Percentiles rank a stretch among this genome's conserved stretches.
phyloP scores from a whole-genome alignment of 2,888 invertebrate species.

The Acleris emargana region DNA sequence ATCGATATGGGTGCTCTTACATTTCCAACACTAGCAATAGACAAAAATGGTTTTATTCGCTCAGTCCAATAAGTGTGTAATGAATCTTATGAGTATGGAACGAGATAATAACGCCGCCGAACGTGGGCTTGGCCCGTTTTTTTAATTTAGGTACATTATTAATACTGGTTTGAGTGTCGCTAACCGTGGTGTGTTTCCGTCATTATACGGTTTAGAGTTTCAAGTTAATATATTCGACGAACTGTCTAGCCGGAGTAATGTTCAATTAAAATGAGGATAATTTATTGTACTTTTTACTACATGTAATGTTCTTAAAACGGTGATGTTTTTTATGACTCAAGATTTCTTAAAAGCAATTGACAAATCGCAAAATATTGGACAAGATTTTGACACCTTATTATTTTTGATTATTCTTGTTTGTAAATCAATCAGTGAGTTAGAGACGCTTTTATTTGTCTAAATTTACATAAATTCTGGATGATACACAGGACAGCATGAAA shows the following conservation, averaged over 20 bases:
- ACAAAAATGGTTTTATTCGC: slow-evolving; percentile 77
- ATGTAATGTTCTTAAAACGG: too few species aligned
- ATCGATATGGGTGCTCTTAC: neutral
- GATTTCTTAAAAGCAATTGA: too few species aligned
- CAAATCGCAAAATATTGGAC: too few species aligned
- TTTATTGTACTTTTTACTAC: neutral
- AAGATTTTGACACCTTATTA: too few species aligned
- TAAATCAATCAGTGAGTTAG: too few species aligned
- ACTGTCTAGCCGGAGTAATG: slow-evolving; percentile 22
- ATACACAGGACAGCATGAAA: too few species aligned
- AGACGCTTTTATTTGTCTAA: too few species aligned
- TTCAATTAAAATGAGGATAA: slow-evolving; percentile 2
- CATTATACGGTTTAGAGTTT: slow-evolving; percentile 43
- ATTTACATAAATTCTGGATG: too few species aligned
- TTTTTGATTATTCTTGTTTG: too few species aligned
- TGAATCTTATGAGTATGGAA: slow-evolving; percentile 77
- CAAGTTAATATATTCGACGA: slow-evolving; percentile 17
- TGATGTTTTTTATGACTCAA: too few species aligned
- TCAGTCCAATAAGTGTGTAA: slow-evolving; percentile 80
- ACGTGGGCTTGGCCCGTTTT: slow-evolving; percentile 75
- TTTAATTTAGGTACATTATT: slow-evolving; percentile 41
- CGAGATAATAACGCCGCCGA: slow-evolving; percentile 69
- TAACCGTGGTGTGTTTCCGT: slow-evolving; percentile 53
- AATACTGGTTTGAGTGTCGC: slow-evolving; percentile 77
- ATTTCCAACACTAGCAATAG: slow-evolving; percentile 54